These are phyloP conservation scores for Folsomia manolachei DNA, from an alignment of 2,888 invertebrate species.

Conservation along the genomic window DNA sequence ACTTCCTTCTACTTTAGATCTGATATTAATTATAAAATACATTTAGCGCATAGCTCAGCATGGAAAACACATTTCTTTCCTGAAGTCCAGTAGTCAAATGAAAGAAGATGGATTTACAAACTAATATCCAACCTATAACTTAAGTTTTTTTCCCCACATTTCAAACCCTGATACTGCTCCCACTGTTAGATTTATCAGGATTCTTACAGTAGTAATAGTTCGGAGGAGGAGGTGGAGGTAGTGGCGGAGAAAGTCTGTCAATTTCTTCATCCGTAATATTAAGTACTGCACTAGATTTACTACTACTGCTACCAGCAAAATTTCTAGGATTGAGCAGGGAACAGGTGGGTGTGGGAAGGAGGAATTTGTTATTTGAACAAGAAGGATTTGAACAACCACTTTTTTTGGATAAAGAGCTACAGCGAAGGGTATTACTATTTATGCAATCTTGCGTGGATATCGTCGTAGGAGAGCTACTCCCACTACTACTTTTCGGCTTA, in stretches of 20 bases:
- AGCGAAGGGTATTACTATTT: constrained; percentile 6
- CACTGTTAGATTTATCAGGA: background rate
- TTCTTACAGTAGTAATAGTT: constrained; percentile 15
- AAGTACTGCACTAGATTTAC: no score
- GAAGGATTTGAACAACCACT: background rate
- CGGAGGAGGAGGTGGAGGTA: constrained; percentile 12
- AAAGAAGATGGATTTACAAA: background rate
- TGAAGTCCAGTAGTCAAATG: background rate
- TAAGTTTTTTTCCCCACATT: no score
- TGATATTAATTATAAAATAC: no score
- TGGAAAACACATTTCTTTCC: background rate
- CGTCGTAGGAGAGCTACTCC: background rate
- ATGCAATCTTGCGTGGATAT: background rate
- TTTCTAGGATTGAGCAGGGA: no score
- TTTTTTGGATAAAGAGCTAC: background rate
- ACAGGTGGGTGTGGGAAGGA: no score
- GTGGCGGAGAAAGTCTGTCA: constrained; percentile 14
- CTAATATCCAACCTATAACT: background rate
- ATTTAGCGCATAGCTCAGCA: background rate
- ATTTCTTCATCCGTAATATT: constrained; percentile 19
- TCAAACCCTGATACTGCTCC: background rate
- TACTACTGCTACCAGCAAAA: no score
- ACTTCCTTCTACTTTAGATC: background rate
- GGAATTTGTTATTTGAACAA: background rate
- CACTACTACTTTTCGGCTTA: constrained; percentile 13